phyloP scores from a whole-genome alignment of 2,113 vertebrate genomes.

The Tragelaphus scriptus region DNA sequence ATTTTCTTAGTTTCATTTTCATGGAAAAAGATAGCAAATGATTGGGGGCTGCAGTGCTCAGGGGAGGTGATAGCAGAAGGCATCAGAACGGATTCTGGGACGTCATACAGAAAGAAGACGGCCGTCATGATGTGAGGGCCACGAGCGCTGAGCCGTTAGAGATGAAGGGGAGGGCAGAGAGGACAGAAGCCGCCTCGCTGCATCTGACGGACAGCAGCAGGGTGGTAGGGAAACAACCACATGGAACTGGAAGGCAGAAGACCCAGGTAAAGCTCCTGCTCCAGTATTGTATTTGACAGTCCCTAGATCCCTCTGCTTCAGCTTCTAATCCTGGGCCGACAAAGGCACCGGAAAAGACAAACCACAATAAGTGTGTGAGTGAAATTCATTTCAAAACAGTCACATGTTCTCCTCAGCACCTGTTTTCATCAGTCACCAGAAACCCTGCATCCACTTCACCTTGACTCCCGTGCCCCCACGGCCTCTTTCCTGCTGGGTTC shows the following conservation, averaged over 20 bases:
- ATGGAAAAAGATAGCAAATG: neutral
- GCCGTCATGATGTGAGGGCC: neutral
- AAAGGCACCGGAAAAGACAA: neutral
- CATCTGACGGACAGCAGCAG: neutral
- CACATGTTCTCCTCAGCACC: neutral
- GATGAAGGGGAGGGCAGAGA: too few relatives aligned
- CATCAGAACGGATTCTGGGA: neutral
- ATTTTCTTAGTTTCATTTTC: neutral
- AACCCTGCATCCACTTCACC: neutral
- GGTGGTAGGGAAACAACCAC: neutral
- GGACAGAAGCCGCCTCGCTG: fast-evolving
- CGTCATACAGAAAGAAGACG: neutral
- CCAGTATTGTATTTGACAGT: neutral
- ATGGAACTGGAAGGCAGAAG: neutral
- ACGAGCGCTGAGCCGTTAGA: fast-evolving
- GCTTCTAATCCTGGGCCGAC: neutral
- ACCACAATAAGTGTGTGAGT: fast-evolving
- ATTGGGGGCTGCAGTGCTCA: neutral
- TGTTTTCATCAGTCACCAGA: neutral
- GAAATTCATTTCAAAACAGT: neutral
- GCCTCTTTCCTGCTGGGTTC: neutral
- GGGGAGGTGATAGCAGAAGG: neutral
- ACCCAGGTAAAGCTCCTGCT: neutral
- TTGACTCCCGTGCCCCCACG: neutral
- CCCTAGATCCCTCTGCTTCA: neutral